Conservation (phyloP, 2,888 invertebrate species). For the Oxystoma pomonae region DNA sequence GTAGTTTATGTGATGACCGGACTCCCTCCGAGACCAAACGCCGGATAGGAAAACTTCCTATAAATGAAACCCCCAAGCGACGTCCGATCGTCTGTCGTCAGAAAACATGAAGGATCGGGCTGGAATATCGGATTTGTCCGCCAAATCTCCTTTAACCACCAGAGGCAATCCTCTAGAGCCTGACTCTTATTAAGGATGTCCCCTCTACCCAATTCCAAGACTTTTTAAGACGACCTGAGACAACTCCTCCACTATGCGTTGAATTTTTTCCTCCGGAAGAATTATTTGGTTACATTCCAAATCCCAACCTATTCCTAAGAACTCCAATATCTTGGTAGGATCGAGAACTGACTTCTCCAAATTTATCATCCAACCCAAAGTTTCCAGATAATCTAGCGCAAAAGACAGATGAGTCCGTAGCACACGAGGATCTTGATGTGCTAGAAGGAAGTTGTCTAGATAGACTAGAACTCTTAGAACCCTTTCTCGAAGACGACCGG, state of each 20-base stretch:
- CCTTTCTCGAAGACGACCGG: constrained; percentile 15
- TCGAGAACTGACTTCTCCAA: constrained; percentile 12
- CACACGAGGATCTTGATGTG: constrained; percentile 12
- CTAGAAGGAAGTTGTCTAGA: constrained; percentile 28
- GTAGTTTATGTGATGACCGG: no score
- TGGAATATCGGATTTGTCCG: no score
- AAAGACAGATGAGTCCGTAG: constrained; percentile 7
- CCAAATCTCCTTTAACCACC: no score
- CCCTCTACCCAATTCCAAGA: constrained; percentile 6
- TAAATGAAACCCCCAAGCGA: constrained; percentile 14
- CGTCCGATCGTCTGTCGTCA: no score
- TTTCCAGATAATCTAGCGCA: constrained; percentile 9
- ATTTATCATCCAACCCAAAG: constrained; percentile 13
- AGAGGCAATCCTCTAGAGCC: no score
- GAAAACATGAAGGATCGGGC: no score
- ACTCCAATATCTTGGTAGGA: constrained; percentile 13
- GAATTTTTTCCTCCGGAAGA: constrained; percentile 4
- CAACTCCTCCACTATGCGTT: no score
- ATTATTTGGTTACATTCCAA: constrained; percentile 4
- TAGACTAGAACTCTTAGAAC: constrained; percentile 30
- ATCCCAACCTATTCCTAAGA: constrained; percentile 21
- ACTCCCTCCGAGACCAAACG: constrained; percentile 9
- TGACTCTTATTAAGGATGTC: constrained; percentile 7
- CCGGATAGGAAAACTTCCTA: neutral
- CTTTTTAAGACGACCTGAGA: no score